Evolutionary conservation across 2,113 vertebrate species (phyloP), one percentile per base, ranked within the genome.

Genomic region (Suncus etruscus): DNA sequence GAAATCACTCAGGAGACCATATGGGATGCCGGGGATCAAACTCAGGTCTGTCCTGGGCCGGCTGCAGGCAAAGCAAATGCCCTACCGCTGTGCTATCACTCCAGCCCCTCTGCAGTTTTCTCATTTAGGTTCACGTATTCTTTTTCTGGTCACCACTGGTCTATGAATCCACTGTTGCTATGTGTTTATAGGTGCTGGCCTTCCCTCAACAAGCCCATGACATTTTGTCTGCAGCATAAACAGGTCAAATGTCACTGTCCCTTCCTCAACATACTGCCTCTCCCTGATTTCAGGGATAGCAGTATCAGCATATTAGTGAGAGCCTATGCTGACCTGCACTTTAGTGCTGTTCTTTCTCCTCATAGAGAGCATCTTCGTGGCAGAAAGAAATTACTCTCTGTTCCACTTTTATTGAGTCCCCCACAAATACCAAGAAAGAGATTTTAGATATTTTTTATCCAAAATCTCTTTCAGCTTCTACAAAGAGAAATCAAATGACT

Each of bases 371-470:
- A 58, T 77, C 91, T 81, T 91, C 89, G 72, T 3, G 54, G 63
- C n/a, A 51, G n/a, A 12, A 94, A 83, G 65, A 86, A 83, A 92
- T 78, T 83, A 51, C 51, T 45, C 89, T 86, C 83, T 51, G 9
- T 81, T 81, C 8, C 27, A 87, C n/a, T 90, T 93, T 93, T 90
- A 86, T 68, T 85, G 88, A 91, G 18, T 20, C 58, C 18, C 58
- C 18, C 16, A 61, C 58, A 61, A 16, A 61, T 11, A 54, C 32
- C 29, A 65, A 92, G 74, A 92, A 91, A 94, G 68, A 6, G 78
- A 69, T 61, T 91, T 75, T 15, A 9, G 24, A 16, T 45, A 70
- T 82, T 61, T 61, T 61, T 61, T 77, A 75, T 80, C 25, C 32
- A 88, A 86, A 68, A 51, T 16, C 16, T 47, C 31, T 92, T 92